Conservation (phyloP, 2,113 vertebrate species). For the Synchiropus splendidus region DNA sequence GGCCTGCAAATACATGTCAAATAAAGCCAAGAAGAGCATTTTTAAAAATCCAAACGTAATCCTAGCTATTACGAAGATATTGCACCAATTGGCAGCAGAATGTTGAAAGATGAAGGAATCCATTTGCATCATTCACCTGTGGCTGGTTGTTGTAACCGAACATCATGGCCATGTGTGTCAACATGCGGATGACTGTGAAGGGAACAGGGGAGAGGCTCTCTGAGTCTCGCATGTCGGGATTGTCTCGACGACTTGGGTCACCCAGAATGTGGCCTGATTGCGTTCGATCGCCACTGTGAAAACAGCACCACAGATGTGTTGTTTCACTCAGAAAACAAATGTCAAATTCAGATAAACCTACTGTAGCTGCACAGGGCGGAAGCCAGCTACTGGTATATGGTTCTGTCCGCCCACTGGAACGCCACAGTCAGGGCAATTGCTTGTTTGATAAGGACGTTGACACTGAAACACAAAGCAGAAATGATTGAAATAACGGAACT, state of each 20-base stretch:
- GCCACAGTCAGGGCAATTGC: slow-evolving; percentile 70
- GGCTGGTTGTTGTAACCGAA: slow-evolving; percentile 58
- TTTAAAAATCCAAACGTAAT: too few species aligned
- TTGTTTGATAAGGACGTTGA: slow-evolving; percentile 65
- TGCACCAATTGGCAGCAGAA: too few species aligned
- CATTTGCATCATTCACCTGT: slow-evolving; percentile 59
- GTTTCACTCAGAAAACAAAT: neutral
- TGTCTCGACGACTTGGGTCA: slow-evolving; percentile 38
- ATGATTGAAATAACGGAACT: too few species aligned
- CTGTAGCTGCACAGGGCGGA: neutral
- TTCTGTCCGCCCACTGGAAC: slow-evolving; percentile 50
- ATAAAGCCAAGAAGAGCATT: too few species aligned
- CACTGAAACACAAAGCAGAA: slow-evolving; percentile 64
- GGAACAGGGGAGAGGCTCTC: slow-evolving; percentile 63
- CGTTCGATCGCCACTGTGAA: slow-evolving; percentile 73
- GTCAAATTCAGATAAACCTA: slow-evolving; percentile 25
- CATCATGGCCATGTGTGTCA: slow-evolving; percentile 83
- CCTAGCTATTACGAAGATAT: too few species aligned
- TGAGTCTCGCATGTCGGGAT: slow-evolving; percentile 60
- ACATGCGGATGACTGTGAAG: slow-evolving; percentile 70
- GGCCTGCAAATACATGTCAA: slow-evolving; percentile 40
- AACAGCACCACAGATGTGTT: neutral
- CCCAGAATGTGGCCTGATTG: slow-evolving; percentile 82
- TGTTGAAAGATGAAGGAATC: neutral
- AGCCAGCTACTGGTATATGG: slow-evolving; percentile 37